phyloP scores from a whole-genome alignment of 2,888 invertebrate species.

The Gibbula magus region DNA sequence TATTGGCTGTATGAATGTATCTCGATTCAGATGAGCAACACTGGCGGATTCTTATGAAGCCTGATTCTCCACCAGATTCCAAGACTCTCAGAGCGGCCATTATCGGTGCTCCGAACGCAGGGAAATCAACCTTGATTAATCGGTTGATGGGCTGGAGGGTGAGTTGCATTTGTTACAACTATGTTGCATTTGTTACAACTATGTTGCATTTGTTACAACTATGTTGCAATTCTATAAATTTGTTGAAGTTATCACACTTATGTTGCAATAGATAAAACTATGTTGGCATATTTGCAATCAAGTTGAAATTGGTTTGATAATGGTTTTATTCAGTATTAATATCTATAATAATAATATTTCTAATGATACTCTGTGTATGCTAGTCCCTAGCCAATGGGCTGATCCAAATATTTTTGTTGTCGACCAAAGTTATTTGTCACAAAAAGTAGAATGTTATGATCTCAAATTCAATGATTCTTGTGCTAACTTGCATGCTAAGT shows the following conservation, averaged over 20 bases:
- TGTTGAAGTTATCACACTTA: not conserved
- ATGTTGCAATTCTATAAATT: not conserved
- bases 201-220: not conserved
- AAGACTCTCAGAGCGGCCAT: conserved; percentile 81
- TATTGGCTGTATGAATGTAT: not conserved
- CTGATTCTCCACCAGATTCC: conserved; percentile 59
- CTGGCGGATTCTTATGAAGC: conserved; percentile 40
- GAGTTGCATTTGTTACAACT: conserved; percentile 19
- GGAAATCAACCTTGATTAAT: conserved; percentile 96
- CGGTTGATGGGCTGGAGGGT: conserved; percentile 81
- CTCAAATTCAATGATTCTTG: too few relatives aligned
- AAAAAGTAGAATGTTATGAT: too few relatives aligned
- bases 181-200: too few relatives aligned
- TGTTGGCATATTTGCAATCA: not conserved
- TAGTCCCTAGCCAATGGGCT: too few relatives aligned
- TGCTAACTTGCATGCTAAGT: too few relatives aligned
- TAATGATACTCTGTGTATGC: too few relatives aligned
- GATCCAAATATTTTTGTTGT: too few relatives aligned
- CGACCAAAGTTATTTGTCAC: too few relatives aligned
- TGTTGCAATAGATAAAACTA: not conserved
- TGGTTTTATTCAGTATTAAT: not conserved
- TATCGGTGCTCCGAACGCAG: conserved; percentile 94
- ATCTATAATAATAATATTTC: too few relatives aligned
- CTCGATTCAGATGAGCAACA: conserved; percentile 52
- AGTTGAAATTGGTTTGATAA: not conserved